A percentile compares a stretch with the other conserved stretches of the same genome.
phyloP scores from a whole-genome alignment of 2,113 vertebrate species.

The Salvelinus fontinalis region DNA sequence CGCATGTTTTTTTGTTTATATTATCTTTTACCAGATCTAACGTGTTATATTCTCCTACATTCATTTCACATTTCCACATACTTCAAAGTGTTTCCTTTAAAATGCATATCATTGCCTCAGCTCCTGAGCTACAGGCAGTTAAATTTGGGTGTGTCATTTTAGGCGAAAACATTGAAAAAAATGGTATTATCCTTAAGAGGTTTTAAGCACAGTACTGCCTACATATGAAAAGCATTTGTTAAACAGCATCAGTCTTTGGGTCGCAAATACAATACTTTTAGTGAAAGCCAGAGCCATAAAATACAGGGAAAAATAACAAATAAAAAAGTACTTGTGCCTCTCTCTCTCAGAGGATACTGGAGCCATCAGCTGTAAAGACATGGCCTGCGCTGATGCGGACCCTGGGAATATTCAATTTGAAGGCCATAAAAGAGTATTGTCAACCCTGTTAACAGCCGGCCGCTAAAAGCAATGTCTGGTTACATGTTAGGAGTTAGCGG shows the following conservation, averaged over 20 bases:
- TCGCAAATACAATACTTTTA: not conserved
- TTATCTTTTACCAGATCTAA: too few species aligned
- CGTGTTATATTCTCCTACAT: too few species aligned
- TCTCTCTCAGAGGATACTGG: conserved; percentile 64
- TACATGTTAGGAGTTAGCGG: conserved; percentile 70
- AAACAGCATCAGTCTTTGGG: not conserved
- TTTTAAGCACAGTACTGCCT: not conserved
- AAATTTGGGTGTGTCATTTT: too few species aligned
- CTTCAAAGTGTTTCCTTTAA: too few species aligned
- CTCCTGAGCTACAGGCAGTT: too few species aligned
- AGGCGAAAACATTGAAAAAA: too few species aligned
- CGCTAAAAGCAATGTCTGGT: conserved; percentile 79
- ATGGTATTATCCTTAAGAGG: too few species aligned
- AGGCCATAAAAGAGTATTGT: conserved; percentile 76
- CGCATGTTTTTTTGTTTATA: too few species aligned
- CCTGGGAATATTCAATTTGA: conserved; percentile 75
- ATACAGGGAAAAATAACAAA: conserved; percentile 50
- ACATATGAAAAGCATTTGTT: conserved; percentile 19
- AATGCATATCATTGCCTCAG: too few species aligned
- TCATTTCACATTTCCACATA: too few species aligned
- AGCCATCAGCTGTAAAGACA: conserved; percentile 76
- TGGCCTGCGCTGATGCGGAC: conserved; percentile 57
- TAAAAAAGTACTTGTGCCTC: conserved; percentile 60
- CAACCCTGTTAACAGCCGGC: conserved; percentile 73
- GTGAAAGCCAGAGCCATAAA: conserved; percentile 53